A percentile compares a stretch with the other conserved stretches of the same genome.
phyloP scores from a whole-genome alignment of 1,140 invertebrate genomes.

The Coboldia fuscipes region DNA sequence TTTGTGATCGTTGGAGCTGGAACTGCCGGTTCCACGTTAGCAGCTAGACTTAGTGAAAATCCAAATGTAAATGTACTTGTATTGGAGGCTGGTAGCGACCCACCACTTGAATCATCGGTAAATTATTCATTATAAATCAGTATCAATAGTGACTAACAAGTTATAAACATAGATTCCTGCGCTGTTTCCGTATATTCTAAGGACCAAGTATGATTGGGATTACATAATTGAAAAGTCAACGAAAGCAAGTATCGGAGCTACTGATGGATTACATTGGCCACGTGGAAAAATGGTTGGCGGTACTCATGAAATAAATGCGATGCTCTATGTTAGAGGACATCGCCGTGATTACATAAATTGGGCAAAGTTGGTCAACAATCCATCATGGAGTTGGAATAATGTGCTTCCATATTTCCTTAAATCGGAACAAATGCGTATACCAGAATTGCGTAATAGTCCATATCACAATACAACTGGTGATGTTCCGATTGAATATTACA shows the following conservation, averaged over 20 bases:
- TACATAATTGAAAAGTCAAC: constrained; percentile 17
- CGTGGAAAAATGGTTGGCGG: constrained; percentile 43
- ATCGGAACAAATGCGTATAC: constrained; percentile 31
- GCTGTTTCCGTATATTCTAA: no score
- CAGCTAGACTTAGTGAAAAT: constrained; percentile 30
- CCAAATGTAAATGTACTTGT: constrained; percentile 28
- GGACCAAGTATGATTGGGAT: constrained; percentile 19
- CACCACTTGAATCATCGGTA: constrained; percentile 25
- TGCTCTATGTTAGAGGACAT: constrained; percentile 55
- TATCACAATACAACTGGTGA: constrained; percentile 43
- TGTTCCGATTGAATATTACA: no score
- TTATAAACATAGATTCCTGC: no score
- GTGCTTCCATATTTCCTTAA: constrained; percentile 54
- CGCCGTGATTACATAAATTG: constrained; percentile 35
- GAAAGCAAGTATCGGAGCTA: constrained; percentile 16
- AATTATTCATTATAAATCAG: no score
- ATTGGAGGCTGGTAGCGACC: constrained; percentile 35
- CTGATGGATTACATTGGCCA: constrained; percentile 32
- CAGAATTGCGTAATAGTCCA: constrained; percentile 30
- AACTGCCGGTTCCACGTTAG: constrained; percentile 33
- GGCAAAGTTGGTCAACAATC: constrained; percentile 40
- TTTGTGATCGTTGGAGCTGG: no score
- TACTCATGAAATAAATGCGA: constrained; percentile 44
- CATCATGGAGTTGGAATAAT: constrained; percentile 41
- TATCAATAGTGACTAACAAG: no score